Conservation (phyloP, 2,888 invertebrate genomes). For the Xanthorhoe spadicearia region DNA sequence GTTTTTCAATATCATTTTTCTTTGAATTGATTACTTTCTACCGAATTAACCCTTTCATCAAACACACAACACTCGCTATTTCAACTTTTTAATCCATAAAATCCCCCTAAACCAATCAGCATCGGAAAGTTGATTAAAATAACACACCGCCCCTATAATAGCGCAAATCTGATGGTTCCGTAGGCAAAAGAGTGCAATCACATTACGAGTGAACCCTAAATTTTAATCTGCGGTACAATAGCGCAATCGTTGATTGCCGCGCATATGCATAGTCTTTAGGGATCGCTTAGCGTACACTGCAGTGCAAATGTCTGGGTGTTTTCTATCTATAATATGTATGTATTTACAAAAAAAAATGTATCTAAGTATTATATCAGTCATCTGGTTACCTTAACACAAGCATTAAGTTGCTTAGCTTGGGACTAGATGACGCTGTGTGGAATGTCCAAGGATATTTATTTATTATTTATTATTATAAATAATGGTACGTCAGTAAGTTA, state of each 20-base stretch:
- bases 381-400: no score
- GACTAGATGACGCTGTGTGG: no score
- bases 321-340: no score
- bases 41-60: background rate
- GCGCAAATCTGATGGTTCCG: constrained; percentile 65
- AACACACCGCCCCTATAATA: constrained; percentile 76
- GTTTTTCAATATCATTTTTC: background rate
- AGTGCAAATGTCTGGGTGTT: no score
- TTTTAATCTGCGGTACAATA: constrained; percentile 83
- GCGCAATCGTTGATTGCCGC: constrained; percentile 82
- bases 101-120: constrained; percentile 39
- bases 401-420: no score
- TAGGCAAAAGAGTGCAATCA: constrained; percentile 76
- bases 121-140: constrained; percentile 74
- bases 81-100: constrained; percentile 34
- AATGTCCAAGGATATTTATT: no score
- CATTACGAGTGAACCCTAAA: constrained; percentile 84
- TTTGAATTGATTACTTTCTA: background rate
- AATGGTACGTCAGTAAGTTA: no score
- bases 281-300: constrained; percentile 77
- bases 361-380: no score
- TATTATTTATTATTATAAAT: no score
- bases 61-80: constrained; percentile 5
- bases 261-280: constrained; percentile 84
- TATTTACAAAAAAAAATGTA: no score